phyloP scores from a whole-genome alignment of 2,797 vertebrate species.

The Sparus aurata region DNA sequence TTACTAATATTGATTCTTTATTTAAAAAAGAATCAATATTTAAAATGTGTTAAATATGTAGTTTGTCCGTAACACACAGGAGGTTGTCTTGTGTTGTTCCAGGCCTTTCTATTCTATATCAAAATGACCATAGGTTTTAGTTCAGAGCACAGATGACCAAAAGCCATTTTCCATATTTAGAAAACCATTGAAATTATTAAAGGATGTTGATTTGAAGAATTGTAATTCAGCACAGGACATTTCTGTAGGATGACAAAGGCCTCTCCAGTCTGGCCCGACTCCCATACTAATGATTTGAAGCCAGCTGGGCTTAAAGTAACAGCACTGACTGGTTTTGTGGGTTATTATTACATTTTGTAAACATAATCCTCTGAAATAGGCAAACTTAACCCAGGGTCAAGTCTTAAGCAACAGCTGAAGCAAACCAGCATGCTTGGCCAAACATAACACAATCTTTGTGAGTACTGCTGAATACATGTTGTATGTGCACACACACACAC shows the following conservation, averaged over 20 bases:
- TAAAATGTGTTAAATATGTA: no score
- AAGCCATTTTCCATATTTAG: background rate
- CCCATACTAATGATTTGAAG: background rate
- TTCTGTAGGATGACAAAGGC: background rate
- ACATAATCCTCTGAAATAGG: slow-evolving; percentile 1
- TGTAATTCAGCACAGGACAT: background rate
- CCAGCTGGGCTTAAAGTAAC: background rate
- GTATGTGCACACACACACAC: background rate
- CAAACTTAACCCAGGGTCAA: background rate
- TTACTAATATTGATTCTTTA: no score
- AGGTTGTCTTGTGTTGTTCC: background rate
- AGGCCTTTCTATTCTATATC: background rate
- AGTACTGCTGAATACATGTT: background rate
- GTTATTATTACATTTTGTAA: background rate
- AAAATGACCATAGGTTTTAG: background rate
- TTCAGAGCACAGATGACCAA: background rate
- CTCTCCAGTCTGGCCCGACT: background rate
- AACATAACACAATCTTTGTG: background rate
- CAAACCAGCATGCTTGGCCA: background rate
- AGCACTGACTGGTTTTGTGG: background rate
- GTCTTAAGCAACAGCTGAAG: background rate
- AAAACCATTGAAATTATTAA: background rate
- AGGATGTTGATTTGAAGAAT: background rate
- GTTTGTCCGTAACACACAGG: background rate
- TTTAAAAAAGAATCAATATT: no score